Percentiles rank a stretch among this genome's conserved stretches.
Evolutionary conservation across 2,113 vertebrate species (phyloP).

Genomic region (Opisthocomus hoazin): DNA sequence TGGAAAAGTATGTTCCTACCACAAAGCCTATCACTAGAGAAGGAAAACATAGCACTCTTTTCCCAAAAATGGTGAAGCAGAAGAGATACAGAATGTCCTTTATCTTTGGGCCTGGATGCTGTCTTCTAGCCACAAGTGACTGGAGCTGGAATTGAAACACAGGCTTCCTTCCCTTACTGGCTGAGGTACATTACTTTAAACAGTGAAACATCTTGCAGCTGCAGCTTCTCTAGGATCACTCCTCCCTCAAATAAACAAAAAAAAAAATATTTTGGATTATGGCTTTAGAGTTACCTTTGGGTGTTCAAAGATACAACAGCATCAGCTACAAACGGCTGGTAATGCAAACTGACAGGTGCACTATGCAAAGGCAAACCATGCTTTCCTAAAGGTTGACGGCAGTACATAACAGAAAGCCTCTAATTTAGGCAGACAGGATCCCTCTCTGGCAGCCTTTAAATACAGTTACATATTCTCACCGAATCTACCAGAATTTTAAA

Average conservation of each 20-base stretch:
- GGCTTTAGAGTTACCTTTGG: not conserved
- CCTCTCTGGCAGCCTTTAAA: not conserved
- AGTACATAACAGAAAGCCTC: not conserved
- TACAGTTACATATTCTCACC: not conserved
- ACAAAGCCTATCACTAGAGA: not conserved
- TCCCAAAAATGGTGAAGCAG: constrained; percentile 21
- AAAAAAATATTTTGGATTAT: not conserved
- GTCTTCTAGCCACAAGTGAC: not conserved
- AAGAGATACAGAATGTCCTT: not conserved
- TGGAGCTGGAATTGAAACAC: not conserved
- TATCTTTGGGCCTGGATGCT: not conserved
- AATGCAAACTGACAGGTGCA: not conserved
- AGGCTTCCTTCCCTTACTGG: not conserved
- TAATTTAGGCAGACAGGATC: not conserved
- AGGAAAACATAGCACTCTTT: not conserved
- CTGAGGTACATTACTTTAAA: not conserved
- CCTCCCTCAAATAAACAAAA: not conserved
- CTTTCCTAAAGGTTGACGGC: not conserved
- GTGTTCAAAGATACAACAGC: not conserved
- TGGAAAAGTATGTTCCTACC: not conserved
- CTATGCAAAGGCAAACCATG: not conserved
- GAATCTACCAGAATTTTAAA: not conserved
- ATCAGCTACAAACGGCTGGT: not conserved
- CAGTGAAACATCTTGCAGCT: not conserved
- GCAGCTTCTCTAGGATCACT: not conserved